Conservation (phyloP, 2,113 vertebrate species). For the Embiotoca jacksoni region DNA sequence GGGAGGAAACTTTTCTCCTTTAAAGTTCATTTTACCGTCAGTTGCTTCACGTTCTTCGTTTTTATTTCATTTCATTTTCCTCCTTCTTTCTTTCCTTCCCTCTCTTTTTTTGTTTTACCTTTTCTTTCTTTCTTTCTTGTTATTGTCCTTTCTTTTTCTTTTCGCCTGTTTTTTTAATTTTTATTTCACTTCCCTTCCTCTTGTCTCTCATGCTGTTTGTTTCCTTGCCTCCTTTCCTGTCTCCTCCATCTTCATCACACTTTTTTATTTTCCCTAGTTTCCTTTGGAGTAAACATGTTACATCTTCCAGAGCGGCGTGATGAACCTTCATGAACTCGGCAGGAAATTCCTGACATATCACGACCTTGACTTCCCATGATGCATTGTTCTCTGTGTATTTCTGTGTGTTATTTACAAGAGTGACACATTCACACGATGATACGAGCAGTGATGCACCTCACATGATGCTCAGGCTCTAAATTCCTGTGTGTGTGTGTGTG, state of each 20-base stretch:
- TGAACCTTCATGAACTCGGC: too few species aligned
- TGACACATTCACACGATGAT: slow-evolving; percentile 33
- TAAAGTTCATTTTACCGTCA: too few species aligned
- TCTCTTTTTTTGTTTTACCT: background rate
- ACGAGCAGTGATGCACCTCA: slow-evolving; percentile 36
- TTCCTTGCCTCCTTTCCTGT: background rate
- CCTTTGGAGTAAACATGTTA: too few species aligned
- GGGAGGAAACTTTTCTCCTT: too few species aligned
- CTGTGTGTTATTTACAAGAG: background rate
- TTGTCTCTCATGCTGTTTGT: background rate
- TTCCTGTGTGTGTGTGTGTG: slow-evolving; percentile 1
- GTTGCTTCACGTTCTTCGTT: background rate
- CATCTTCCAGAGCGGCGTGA: too few species aligned
- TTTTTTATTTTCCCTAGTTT: too few species aligned
- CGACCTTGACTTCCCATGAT: slow-evolving; percentile 44
- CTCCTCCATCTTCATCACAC: background rate
- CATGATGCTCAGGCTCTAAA: slow-evolving; percentile 45
- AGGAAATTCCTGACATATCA: background rate
- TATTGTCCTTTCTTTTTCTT: background rate
- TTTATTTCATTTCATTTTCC: fast-evolving
- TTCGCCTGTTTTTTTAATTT: too few species aligned
- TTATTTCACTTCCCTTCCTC: background rate
- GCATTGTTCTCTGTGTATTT: slow-evolving; percentile 13
- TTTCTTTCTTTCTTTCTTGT: background rate
- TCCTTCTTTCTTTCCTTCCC: too few species aligned